These are phyloP conservation scores for Lydus trimaculatus DNA, from an alignment of 2,888 invertebrate species.

Conservation along the genomic window DNA sequence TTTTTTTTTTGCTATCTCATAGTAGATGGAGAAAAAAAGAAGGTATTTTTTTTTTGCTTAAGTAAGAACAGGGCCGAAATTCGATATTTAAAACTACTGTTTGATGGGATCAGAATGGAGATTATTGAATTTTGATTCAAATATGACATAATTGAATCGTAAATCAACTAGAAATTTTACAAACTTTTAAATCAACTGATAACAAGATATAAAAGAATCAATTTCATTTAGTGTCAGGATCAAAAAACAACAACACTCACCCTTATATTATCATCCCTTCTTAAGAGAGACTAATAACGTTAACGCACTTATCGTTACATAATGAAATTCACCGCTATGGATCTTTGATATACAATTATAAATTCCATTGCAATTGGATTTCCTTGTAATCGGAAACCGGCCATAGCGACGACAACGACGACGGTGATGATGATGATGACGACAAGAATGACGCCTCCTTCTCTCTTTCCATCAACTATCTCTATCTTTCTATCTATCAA, in stretches of 20 bases:
- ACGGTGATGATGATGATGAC: not conserved
- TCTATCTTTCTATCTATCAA: conserved; percentile 15
- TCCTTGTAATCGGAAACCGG: conserved; percentile 49
- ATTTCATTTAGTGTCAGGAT: not conserved
- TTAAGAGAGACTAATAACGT: conserved; percentile 36
- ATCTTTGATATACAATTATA: conserved; percentile 54
- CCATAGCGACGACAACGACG: conserved; percentile 34
- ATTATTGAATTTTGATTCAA: not conserved
- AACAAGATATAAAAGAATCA: not conserved
- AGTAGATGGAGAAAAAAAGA: not conserved
- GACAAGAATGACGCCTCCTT: conserved; percentile 17
- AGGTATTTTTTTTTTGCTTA: not conserved
- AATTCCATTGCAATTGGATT: conserved; percentile 56
- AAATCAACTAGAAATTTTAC: not conserved
- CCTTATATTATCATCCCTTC: conserved; percentile 7
- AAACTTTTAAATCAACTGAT: not conserved
- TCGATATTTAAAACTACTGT: not conserved
- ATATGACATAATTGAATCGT: not conserved
- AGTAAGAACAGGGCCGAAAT: not conserved
- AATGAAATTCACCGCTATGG: conserved; percentile 53
- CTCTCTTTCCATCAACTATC: conserved; percentile 28
- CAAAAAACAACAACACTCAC: not conserved
- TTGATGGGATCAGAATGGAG: not conserved
- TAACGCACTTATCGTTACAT: conserved; percentile 43
- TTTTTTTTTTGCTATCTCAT: not conserved